Base-by-base conservation (phyloP, 2,113 vertebrate genomes). In the Triplophysa dalaica region DNA sequence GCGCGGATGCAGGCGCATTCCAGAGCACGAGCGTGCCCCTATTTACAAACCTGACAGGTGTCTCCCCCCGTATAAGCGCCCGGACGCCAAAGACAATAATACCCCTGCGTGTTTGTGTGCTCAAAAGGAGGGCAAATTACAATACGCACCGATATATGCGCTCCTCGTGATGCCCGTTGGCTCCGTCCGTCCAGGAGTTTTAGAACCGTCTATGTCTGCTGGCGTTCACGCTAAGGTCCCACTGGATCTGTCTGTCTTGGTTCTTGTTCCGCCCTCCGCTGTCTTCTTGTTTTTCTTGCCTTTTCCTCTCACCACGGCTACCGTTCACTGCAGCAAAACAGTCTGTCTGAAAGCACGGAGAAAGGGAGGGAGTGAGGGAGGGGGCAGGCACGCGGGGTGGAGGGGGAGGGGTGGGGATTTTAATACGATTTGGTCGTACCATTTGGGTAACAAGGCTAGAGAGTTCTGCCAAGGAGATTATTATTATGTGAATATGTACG, bases 311-410 rank as follows among this genome's bases (percentile, higher is more conserved):
- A 85, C 86, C 72, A 89, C 90, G 82, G 89, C 90, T 88, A 90
- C 89, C 91, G 92, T 87, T 92, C 92, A 93, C 91, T 93, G 93
- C 92, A 93, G 93, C 91, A 93, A 92, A 93, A 91, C 90, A 91
- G 92, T 90, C 91, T 89, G 90, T 89, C 89, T 91, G 89, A 89
- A 90, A 87, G 81, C 75, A 80, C 75, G 78, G 76, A 80, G 73
- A 80, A 61, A 76, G 79, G 69, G 68, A 69, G 67, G 69, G 88
- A 85, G 73, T 78, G 73, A 52, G 70, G 26, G 77, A 70, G 62
- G 72, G 72, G 77, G 66, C 29, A 65, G 70, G 83, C 24, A 77
- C 48, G 70, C 24, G 80, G 54, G 82, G 79, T 80, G 70, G 83
- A 80, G 87, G 86, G 88, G 85, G 72, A 83, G 72, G 87, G 89